A percentile compares a stretch with the other conserved stretches of the same genome.
Conservation (phyloP, 2,797 vertebrate genomes). For the Spinus olivaceus region DNA sequence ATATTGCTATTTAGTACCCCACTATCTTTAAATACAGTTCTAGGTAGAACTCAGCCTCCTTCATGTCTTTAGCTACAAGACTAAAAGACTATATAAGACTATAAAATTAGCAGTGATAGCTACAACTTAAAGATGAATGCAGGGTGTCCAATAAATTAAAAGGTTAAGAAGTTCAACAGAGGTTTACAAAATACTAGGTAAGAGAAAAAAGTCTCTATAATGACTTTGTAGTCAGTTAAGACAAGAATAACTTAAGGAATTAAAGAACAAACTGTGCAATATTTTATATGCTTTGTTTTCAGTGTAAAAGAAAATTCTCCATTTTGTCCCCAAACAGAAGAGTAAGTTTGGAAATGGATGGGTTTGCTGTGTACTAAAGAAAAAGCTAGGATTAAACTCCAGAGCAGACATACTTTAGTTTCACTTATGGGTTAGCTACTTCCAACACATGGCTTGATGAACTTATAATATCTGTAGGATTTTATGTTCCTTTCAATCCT, state of each 20-base stretch:
- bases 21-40: background rate
- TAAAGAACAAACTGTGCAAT: background rate
- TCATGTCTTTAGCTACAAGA: background rate
- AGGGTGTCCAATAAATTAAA: background rate
- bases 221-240: background rate
- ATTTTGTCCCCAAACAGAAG: background rate
- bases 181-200: background rate
- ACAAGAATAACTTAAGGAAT: background rate
- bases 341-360: background rate
- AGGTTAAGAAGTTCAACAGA: background rate
- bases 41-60: background rate
- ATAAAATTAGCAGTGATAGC: background rate
- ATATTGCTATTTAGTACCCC: background rate
- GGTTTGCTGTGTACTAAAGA: background rate
- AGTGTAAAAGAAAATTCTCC: background rate
- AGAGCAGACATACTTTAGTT: background rate
- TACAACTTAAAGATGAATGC: background rate
- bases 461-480: conserved; percentile 27
- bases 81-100: background rate
- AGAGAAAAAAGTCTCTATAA: background rate
- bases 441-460: conserved; percentile 30
- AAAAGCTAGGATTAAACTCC: background rate
- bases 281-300: background rate
- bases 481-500: conserved; percentile 50
- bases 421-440: conserved; percentile 22